Base-by-base conservation (phyloP, 2,797 vertebrate species). In the Acridotheres tristis region DNA sequence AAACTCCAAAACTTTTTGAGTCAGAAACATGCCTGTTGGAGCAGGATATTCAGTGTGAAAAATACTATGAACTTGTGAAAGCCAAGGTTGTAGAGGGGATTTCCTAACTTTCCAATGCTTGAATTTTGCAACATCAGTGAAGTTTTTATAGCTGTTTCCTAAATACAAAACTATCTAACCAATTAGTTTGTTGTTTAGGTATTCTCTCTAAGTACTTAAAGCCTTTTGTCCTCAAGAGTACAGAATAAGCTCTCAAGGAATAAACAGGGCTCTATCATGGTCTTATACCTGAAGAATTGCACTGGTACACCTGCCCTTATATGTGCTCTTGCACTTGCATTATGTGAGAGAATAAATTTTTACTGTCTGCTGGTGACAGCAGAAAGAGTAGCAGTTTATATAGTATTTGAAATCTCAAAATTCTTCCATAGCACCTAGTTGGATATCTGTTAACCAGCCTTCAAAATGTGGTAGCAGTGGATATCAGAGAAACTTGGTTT, bases 251-350 rank as follows among this genome's bases (percentile, higher is more conserved):
- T 42, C 9, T 83, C 30, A 45, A 54, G 43, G 7, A 58, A 32
- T 50, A 62, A 69, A 40, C 5, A 58, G 11, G 11, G 4, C 2
- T 81, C 23, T 66, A 0, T 45, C 1, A 1, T 29, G 7, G 23
- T 65, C 10, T 47, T 77, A 4, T 42, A 25, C 10, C 11, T 43
- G 3, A 5, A 29, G 19, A 12, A 42, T 26, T 74, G 23, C 16
- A 25, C 4, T 54, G 17, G 10, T 16, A 16, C 69, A 30, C 10
- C 9, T 72, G 15, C 8, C 16, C 8, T 55, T 62, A 5, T 3
- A 6, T 26, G 20, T 38, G 4, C 12, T 62, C 13, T 74, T 58
- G 25, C 40, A 63, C 13, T 50, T 36, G 17, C 0, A 29, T 65
- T 32, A 19, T 27, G 6, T 42, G 30, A 62, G 27, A 54, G 8